These are phyloP conservation scores for Thereva nobilitata DNA, from an alignment of 2,888 invertebrate species.

Conservation along the genomic window DNA sequence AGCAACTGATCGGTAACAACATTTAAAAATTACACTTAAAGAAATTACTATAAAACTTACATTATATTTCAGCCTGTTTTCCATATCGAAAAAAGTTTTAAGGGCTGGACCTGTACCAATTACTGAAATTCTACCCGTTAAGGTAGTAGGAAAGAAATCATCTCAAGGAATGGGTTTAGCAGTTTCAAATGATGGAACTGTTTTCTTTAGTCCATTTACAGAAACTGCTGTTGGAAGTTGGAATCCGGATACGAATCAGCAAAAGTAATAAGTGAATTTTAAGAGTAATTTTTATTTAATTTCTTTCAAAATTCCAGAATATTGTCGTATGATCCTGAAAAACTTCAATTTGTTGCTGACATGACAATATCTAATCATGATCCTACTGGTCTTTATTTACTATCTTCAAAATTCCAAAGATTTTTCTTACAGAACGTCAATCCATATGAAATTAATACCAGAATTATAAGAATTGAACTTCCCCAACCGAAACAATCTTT, in stretches of 20 bases:
- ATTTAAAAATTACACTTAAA: background rate
- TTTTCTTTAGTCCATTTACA: slow-evolving; percentile 76
- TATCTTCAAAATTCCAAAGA: slow-evolving; percentile 79
- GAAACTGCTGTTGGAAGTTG: slow-evolving; percentile 82
- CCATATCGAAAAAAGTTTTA: slow-evolving; percentile 73
- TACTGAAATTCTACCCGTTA: slow-evolving; percentile 73
- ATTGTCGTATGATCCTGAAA: slow-evolving; percentile 71
- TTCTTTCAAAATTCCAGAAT: slow-evolving; percentile 64
- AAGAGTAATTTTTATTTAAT: background rate
- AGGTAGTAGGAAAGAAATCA: slow-evolving; percentile 79
- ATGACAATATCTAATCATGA: slow-evolving; percentile 71
- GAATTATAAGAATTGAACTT: slow-evolving; percentile 66
- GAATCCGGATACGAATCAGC: slow-evolving; percentile 74
- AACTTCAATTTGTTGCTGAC: slow-evolving; percentile 79
- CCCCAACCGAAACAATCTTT: background rate
- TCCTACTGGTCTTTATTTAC: slow-evolving; percentile 71
- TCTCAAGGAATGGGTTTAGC: slow-evolving; percentile 79
- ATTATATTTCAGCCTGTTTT: slow-evolving; percentile 65
- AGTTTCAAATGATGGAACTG: slow-evolving; percentile 72
- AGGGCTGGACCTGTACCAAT: slow-evolving; percentile 73
- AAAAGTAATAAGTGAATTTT: slow-evolving; percentile 61
- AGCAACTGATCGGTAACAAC: slow-evolving; percentile 65
- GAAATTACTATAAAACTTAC: background rate
- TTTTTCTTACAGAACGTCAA: slow-evolving; percentile 73
- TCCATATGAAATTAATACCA: slow-evolving; percentile 71